A percentile compares a stretch with the other conserved stretches of the same genome.
Evolutionary conservation across 2,113 vertebrate species (phyloP).

Genomic region (Rhombomys opimus): DNA sequence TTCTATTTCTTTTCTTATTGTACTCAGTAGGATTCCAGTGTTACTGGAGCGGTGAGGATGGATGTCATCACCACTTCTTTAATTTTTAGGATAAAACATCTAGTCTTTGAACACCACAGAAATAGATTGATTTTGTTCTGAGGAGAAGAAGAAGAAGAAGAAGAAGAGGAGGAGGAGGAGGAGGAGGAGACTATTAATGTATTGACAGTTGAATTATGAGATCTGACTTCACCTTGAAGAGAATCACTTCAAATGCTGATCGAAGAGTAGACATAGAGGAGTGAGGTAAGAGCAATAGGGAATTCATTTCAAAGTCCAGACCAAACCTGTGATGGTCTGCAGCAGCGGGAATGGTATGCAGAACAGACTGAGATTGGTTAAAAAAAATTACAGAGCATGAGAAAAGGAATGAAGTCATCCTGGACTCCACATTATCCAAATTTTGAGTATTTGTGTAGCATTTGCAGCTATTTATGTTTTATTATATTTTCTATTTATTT

Average conservation of each 20-base stretch:
- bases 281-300: background rate
- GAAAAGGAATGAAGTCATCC: background rate
- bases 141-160: background rate
- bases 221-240: background rate
- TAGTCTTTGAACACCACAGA: too few species aligned
- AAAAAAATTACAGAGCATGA: background rate
- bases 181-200: too few species aligned
- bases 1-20: background rate
- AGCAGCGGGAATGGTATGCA: background rate
- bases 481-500: background rate
- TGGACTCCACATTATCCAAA: too few species aligned
- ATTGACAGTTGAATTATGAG: background rate
- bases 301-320: background rate
- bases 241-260: background rate
- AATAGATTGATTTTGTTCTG: background rate
- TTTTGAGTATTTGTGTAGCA: background rate
- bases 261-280: background rate
- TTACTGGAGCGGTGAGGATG: too few species aligned
- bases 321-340: background rate
- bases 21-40: background rate
- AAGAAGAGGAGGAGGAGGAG: background rate
- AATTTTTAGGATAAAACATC: background rate
- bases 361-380: background rate
- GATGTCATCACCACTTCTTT: background rate
- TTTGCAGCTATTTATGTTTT: background rate